Base-by-base conservation (phyloP, 2,113 vertebrate species). In the Ciconia stormi region DNA sequence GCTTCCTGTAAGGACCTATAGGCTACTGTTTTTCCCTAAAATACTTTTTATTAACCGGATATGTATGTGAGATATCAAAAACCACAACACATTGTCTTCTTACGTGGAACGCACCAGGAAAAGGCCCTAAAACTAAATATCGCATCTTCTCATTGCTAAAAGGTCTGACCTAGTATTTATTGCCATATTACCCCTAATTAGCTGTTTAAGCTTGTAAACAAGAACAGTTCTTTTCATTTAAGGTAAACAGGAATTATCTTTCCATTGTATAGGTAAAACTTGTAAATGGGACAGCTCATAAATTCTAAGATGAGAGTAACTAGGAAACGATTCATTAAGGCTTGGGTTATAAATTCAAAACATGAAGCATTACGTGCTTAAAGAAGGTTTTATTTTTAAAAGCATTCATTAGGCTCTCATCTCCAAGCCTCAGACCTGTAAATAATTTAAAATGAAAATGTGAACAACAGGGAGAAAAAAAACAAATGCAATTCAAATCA, bases 391-490 rank as follows among this genome's bases (percentile, higher is more conserved):
- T 93, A 95, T 94, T 97, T 97, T 94, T 90, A 91, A 95, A 97
- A 96, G 95, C 80, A 93, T 96, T 97, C 95, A 97, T 97, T 97
- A 97, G 67, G 56, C 89, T 97, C 90, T 96, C 96, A 95, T 95
- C 90, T 93, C 84, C 71, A 88, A 91, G 94, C 23, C 86, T 95
- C 88, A 91, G 87, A 96, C 86, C 94, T 94, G 91, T 95, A 97
- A 97, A 97, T 97, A 97, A 97, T 97, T 97, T 97, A 97, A 92
- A 97, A 91, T 90, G 89, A 97, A 95, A 95, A 97, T 88, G 66
- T 1, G 1, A 95, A 95, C 92, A 95, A 93, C 79, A 92, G 30
- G 53, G 59, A 81, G 59, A 36, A 92, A 50, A 84, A 87, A 92
- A 62, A 23, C 76, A 96, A 95, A 93, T 49, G 71, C 90, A 97